Conservation (phyloP, 2,888 invertebrate genomes). For the Rhodophaea formosa region DNA sequence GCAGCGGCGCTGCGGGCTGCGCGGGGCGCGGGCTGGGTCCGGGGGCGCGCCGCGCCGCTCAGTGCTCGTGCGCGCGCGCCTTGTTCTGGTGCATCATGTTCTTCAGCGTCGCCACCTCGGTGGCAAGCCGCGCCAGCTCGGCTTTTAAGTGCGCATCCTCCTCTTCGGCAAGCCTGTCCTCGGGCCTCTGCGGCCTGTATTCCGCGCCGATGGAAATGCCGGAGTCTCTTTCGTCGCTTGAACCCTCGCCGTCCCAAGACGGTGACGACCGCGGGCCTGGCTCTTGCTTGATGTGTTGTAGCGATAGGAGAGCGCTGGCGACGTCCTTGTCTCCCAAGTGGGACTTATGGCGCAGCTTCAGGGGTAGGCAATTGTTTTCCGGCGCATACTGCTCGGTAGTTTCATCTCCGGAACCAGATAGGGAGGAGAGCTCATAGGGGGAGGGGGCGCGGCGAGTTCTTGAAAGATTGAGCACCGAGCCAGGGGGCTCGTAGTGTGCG, state of each 20-base stretch:
- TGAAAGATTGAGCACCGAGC: conserved; percentile 87
- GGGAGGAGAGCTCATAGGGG: conserved; percentile 91
- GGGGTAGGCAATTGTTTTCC: conserved; percentile 89
- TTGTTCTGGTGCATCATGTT: conserved; percentile 87
- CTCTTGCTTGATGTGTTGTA: conserved; percentile 93
- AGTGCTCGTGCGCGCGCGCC: conserved; percentile 71
- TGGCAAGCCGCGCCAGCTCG: conserved; percentile 92
- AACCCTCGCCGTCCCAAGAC: conserved; percentile 94
- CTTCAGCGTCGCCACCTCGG: conserved; percentile 94
- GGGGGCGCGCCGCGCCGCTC: conserved; percentile 44
- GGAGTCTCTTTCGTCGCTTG: conserved; percentile 94
- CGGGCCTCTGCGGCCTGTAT: conserved; percentile 72
- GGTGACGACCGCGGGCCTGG: conserved; percentile 89
- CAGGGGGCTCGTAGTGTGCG: conserved; percentile 81
- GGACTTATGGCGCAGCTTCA: conserved; percentile 95
- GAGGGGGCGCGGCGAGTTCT: conserved; percentile 84
- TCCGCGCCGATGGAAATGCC: conserved; percentile 92
- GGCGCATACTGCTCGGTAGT: conserved; percentile 79
- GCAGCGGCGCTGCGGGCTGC: conserved; percentile 34
- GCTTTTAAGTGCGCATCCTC: conserved; percentile 90
- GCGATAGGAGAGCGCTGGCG: conserved; percentile 89
- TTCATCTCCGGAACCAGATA: conserved; percentile 83
- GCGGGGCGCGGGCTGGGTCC: conserved; percentile 47
- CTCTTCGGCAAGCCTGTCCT: conserved; percentile 74
- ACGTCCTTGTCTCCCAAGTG: conserved; percentile 94